Base-by-base conservation (phyloP, 2,113 vertebrate genomes). In the Tichodroma muraria region DNA sequence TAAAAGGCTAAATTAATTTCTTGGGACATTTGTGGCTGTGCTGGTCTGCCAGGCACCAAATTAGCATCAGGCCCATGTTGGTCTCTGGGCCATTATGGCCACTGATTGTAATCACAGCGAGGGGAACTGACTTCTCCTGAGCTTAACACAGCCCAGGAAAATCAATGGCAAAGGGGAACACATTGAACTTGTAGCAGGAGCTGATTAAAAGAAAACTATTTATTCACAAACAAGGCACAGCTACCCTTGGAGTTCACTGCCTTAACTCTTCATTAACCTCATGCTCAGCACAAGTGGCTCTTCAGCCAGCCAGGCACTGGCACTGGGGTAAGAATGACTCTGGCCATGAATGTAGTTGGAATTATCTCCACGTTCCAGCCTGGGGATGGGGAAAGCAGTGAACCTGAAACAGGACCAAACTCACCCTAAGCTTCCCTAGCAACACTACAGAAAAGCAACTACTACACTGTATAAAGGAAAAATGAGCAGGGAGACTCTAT, bases 1-100 rank as follows among this genome's bases (percentile, higher is more conserved):
- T 95, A 96, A 96, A 96, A 96, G 65, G 71, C 90, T 88, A 80
- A 93, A 94, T 91, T 91, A 93, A 95, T 95, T 94, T 89, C 81
- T 93, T 4, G 16, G 88, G 90, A 91, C 15, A 3, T 76, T 76
- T 93, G 92, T 91, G 95, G 81, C 90, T 85, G 53, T 35, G n/a
- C 88, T 76, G 75, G 63, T 56, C 85, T 95, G 83, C 91, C 94
- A 94, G 88, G 79, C 92, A 85, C 92, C 81, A 72, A 93, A 91
- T 91, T 76, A 96, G 59, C 93, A 88, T 82, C 87, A 94, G 78
- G 81, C 45, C 87, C 42, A 1, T n/a, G 70, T 35, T 82, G 90
- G 81, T 88, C 81, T 89, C 92, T 65, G 79, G 81, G 85, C 92
- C 90, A 85, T 93, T 76, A 60, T 61, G 88, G 88, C 70, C 89